Evolutionary conservation across 23 tunicate species (phyloP), one percentile per base, ranked within the genome.

Genomic region (Clavelina lepadiformis): DNA sequence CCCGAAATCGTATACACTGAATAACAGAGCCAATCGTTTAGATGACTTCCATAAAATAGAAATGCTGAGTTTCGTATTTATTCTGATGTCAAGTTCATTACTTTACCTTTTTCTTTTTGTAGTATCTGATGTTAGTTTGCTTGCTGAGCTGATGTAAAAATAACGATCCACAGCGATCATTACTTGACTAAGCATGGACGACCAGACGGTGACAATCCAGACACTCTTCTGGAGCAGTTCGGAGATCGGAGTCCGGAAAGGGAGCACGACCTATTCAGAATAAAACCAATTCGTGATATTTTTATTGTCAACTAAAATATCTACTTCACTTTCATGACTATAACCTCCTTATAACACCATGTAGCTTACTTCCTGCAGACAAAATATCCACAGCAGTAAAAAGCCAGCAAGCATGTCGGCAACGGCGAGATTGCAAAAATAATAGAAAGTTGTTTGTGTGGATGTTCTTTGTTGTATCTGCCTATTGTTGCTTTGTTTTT

Each of bases 371-470:
- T 78, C 75, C 69, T 89, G 97, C 30, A 81, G 25, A 1, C 97
- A 80, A 73, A 89, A 89, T 31, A 69, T 82, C 97, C 97, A 89
- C 25, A 89, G 79, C 1, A 89, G 79, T 6, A 89, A 59, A 25
- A 89, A 41, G 20, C 97, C 97, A 0, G 97, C 89, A 46, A 81
- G 33, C 97, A 89, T 89, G 72, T 89, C 97, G 15, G 97, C 97
- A 19, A 89, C 74, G 24, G 97, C 97, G 19, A 89, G 69, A 55
- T 89, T 89, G 55, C 89, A 80, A 30, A 89, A 81, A 68, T 89
- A 89, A 28, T 62, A 81, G 63, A 89, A 89, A 0, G 88, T 89
- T 29, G 85, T 83, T 46, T n/a, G n/a, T n/a, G n/a, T n/a, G n/a
- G n/a, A n/a, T n/a, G n/a, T n/a, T n/a, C n/a, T n/a, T n/a, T n/a